phyloP scores from a whole-genome alignment of 2,797 vertebrate genomes.

The Forpus xanthops region DNA sequence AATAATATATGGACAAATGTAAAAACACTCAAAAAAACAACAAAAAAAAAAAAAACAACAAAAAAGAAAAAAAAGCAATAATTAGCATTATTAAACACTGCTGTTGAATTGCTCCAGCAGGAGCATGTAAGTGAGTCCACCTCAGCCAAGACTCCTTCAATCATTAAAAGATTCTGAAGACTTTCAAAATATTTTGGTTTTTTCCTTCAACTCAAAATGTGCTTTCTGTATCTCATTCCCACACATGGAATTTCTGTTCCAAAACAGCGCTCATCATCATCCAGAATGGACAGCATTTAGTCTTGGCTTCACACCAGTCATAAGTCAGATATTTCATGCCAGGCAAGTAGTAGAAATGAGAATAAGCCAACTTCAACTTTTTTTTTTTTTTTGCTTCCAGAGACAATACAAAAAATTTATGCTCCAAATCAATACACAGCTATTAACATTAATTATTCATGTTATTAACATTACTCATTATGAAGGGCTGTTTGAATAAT shows the following conservation, averaged over 20 bases:
- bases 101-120: background rate
- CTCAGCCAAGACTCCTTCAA: background rate
- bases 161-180: background rate
- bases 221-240: background rate
- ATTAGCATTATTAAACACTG: background rate
- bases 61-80: background rate
- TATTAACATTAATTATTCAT: conserved; percentile 3
- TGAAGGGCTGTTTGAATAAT: background rate
- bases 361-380: background rate
- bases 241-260: background rate
- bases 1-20: background rate
- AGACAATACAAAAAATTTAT: background rate
- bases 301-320: background rate
- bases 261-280: background rate
- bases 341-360: background rate
- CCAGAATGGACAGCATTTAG: background rate
- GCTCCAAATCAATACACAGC: background rate
- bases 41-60: fast-evolving
- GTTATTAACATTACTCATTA: background rate
- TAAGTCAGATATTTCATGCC: background rate
- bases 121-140: background rate
- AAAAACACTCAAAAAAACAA: background rate
- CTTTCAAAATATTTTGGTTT: background rate
- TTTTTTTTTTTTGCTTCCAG: background rate
- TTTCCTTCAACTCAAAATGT: background rate